Percentiles rank a stretch among this genome's conserved stretches.
phyloP scores from a whole-genome alignment of 2,797 vertebrate genomes.

The Phataginus tricuspis region DNA sequence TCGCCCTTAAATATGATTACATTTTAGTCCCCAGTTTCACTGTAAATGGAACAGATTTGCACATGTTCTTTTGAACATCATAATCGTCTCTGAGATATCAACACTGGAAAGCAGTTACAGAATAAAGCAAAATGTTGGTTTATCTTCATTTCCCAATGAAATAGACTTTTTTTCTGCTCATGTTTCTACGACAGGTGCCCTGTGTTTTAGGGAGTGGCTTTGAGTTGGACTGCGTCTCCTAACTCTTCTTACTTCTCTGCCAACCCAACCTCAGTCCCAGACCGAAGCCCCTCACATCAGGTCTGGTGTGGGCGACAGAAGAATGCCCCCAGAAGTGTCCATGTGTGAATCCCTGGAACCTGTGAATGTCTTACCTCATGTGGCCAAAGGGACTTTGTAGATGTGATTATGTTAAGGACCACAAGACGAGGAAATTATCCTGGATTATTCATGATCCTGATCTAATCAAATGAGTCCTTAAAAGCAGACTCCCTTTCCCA shows the following conservation, averaged over 20 bases:
- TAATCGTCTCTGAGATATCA: neutral
- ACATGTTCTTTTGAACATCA: neutral
- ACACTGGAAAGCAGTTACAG: neutral
- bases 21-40: neutral
- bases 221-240: neutral
- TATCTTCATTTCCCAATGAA: constrained; percentile 29
- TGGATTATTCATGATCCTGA: neutral
- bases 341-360: neutral
- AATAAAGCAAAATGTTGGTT: neutral
- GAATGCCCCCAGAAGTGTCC: neutral
- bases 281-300: neutral
- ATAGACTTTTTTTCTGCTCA: neutral
- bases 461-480: neutral
- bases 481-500: neutral
- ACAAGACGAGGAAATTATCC: neutral
- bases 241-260: neutral
- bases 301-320: neutral
- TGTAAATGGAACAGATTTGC: neutral
- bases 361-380: neutral
- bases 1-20: neutral
- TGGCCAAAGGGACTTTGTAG: neutral
- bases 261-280: neutral
- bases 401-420: neutral
- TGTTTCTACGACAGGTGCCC: neutral
- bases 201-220: neutral